Conservation (phyloP, 2,797 vertebrate genomes). For the Hippopotamyrus pictus region DNA sequence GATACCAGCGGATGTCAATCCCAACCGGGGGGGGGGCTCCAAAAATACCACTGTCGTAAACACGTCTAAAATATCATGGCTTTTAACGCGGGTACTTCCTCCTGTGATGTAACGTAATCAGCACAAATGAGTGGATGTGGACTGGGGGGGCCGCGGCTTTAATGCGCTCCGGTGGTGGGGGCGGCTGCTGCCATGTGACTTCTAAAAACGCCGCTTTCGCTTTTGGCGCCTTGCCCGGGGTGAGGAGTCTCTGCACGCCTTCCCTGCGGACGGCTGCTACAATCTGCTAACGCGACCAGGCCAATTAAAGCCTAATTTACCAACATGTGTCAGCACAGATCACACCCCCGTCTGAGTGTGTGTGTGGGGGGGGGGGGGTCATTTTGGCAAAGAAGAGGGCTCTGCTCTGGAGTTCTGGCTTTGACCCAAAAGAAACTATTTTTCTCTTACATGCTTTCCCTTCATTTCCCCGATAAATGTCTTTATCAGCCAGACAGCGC, state of each 20-base stretch:
- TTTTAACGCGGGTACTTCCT: background rate
- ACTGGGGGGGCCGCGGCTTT: background rate
- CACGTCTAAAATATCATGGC: background rate
- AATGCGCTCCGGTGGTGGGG: background rate
- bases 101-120: background rate
- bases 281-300: constrained; percentile 35
- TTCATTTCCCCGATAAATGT: background rate
- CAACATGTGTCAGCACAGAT: constrained; percentile 26
- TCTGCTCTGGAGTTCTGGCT: background rate
- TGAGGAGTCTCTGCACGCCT: constrained; percentile 13
- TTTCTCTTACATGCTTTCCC: background rate
- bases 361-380: background rate
- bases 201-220: background rate
- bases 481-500: background rate
- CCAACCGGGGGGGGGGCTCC: background rate
- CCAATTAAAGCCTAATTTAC: constrained; percentile 30
- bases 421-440: background rate
- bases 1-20: background rate
- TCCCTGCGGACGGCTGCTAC: constrained; percentile 24
- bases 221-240: background rate
- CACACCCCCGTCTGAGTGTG: background rate
- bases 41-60: background rate
- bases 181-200: background rate
- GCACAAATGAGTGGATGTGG: background rate
- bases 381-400: background rate